These are phyloP conservation scores for Eupithecia pulchellata DNA, from an alignment of 2,888 invertebrate species.

Conservation along the genomic window DNA sequence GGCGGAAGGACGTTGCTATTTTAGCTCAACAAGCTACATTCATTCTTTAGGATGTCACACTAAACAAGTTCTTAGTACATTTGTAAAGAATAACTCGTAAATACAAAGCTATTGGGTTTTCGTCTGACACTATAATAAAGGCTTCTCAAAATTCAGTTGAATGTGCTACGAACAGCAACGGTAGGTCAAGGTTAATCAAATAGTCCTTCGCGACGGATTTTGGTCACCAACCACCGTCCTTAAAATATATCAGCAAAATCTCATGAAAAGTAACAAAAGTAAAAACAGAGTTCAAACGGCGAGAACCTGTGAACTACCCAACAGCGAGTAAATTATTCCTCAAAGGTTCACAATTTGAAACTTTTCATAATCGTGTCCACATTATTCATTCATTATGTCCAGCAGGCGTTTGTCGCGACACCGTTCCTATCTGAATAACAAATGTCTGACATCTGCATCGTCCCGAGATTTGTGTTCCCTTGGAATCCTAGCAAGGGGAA, in stretches of 20 bases:
- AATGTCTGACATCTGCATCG: constrained; percentile 81
- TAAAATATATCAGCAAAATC: neutral
- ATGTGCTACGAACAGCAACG: neutral
- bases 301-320: neutral
- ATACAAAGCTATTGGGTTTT: neutral
- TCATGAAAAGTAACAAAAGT: neutral
- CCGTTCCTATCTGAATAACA: constrained; percentile 81
- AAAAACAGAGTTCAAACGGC: neutral
- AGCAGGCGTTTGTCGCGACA: constrained; percentile 72
- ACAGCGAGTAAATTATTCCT: constrained; percentile 8
- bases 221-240: neutral
- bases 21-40: constrained; percentile 24
- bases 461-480: constrained; percentile 64
- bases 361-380: constrained; percentile 82
- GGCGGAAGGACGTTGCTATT: constrained; percentile 27
- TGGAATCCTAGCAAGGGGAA: constrained; percentile 61
- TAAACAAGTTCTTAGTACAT: constrained; percentile 14
- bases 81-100: constrained; percentile 38
- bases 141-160: neutral
- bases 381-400: constrained; percentile 79
- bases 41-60: constrained; percentile 19
- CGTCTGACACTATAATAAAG: neutral
- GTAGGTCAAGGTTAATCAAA: neutral
- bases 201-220: constrained; percentile 8
- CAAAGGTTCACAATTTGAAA: constrained; percentile 45